Evolutionary conservation across 2,797 vertebrate genomes (phyloP).

Genomic region (Sebastes oblongus): DNA sequence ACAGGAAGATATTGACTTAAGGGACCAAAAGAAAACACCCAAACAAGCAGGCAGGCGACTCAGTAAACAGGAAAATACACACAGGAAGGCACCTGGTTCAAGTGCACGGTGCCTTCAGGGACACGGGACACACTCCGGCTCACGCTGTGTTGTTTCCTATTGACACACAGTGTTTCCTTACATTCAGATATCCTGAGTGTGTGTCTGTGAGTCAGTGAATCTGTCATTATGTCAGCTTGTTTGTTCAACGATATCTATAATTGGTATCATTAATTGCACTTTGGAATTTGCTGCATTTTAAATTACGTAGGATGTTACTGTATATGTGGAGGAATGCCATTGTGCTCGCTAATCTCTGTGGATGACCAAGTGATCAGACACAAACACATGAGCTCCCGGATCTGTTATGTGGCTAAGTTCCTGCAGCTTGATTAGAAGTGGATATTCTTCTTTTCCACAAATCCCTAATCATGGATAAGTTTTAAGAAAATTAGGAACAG

Average conservation of each 20-base stretch:
- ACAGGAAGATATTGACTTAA: conserved; percentile 78
- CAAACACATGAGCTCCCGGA: conserved; percentile 42
- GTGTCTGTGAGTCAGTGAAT: conserved; percentile 51
- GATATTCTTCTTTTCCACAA: conserved; percentile 59
- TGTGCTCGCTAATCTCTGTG: conserved; percentile 50
- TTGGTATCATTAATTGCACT: conserved; percentile 70
- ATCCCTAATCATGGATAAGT: conserved; percentile 70
- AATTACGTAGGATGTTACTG: conserved; percentile 75
- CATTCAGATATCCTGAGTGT: conserved; percentile 74
- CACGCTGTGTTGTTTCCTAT: conserved; percentile 77
- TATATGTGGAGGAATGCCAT: conserved; percentile 66
- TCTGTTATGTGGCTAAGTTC: conserved; percentile 40
- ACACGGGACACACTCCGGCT: conserved; percentile 71
- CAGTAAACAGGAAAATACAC: conserved; percentile 85
- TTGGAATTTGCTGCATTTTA: conserved; percentile 71
- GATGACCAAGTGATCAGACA: conserved; percentile 45
- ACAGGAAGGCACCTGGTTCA: conserved; percentile 79
- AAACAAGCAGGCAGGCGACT: conserved; percentile 68
- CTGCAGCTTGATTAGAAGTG: conserved; percentile 65
- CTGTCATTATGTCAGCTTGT: conserved; percentile 71
- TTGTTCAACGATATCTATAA: conserved; percentile 70
- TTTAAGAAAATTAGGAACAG: conserved; percentile 57
- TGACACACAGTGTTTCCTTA: conserved; percentile 73
- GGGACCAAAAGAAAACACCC: conserved; percentile 80
- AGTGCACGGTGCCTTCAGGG: conserved; percentile 72